phyloP scores from a whole-genome alignment of 2,888 invertebrate species.

The Rapana venosa region DNA sequence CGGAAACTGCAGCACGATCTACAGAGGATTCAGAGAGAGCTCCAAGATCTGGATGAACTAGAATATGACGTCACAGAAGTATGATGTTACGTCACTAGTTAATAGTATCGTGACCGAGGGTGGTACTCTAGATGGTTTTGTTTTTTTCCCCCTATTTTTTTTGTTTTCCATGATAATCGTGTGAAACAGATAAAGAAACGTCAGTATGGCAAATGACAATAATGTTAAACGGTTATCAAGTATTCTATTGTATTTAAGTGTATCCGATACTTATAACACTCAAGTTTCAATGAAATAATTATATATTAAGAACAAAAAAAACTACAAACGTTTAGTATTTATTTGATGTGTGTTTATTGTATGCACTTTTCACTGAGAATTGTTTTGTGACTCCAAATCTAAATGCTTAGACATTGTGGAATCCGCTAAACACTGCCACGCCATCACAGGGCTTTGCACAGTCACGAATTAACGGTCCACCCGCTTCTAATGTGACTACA shows the following conservation, averaged over 20 bases:
- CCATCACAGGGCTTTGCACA: no score
- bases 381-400: no score
- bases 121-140: background rate
- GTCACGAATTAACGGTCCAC: no score
- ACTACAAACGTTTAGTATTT: background rate
- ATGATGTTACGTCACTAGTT: constrained; percentile 32
- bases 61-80: constrained; percentile 64
- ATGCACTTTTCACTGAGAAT: background rate
- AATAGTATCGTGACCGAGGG: background rate
- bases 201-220: no score
- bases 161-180: background rate
- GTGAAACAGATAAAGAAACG: background rate
- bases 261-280: no score
- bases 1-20: constrained; percentile 62
- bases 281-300: no score
- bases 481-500: no score
- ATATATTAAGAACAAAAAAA: no score
- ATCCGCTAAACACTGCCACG: background rate
- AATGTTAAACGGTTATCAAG: no score
- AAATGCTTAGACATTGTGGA: no score
- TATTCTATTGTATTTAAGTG: no score
- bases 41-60: constrained; percentile 60
- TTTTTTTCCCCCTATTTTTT: background rate
- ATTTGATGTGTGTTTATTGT: background rate
- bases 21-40: constrained; percentile 61